These are phyloP conservation scores for Agrotis puta DNA, from an alignment of 2,888 invertebrate species.

Conservation along the genomic window DNA sequence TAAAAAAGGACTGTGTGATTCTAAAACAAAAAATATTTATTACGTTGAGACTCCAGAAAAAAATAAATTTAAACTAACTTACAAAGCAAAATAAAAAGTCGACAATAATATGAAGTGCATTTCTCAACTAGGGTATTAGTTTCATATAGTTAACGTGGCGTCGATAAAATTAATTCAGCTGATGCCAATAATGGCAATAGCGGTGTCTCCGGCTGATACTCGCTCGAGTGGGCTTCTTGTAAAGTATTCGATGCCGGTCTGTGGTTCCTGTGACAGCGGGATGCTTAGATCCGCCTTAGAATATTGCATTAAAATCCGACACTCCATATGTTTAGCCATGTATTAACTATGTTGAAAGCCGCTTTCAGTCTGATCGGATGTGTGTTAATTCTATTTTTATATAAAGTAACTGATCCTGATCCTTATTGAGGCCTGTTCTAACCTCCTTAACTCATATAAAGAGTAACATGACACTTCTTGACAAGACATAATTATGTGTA, in stretches of 20 bases:
- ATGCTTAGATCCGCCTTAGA: neutral
- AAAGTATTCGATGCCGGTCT: constrained; percentile 49
- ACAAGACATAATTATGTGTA: no score
- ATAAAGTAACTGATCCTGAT: no score
- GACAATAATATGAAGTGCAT: neutral
- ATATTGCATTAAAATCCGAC: no score
- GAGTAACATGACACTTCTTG: no score
- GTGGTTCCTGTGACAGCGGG: constrained; percentile 29
- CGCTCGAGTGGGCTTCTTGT: constrained; percentile 58
- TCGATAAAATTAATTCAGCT: constrained; percentile 62
- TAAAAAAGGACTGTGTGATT: no score
- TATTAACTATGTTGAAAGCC: no score
- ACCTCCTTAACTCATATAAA: no score
- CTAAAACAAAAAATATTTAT: no score
- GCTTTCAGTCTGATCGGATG: no score
- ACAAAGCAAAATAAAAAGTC: neutral
- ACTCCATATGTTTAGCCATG: no score
- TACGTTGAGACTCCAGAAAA: neutral
- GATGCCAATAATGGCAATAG: constrained; percentile 56
- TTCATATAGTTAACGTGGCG: constrained; percentile 40
- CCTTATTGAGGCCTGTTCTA: no score
- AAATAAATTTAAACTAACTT: neutral
- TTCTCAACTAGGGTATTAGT: constrained; percentile 29
- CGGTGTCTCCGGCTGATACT: constrained; percentile 52
- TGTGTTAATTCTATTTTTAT: no score